Conservation (phyloP, 2,888 invertebrate species). For the Leptopterna dolabrata region DNA sequence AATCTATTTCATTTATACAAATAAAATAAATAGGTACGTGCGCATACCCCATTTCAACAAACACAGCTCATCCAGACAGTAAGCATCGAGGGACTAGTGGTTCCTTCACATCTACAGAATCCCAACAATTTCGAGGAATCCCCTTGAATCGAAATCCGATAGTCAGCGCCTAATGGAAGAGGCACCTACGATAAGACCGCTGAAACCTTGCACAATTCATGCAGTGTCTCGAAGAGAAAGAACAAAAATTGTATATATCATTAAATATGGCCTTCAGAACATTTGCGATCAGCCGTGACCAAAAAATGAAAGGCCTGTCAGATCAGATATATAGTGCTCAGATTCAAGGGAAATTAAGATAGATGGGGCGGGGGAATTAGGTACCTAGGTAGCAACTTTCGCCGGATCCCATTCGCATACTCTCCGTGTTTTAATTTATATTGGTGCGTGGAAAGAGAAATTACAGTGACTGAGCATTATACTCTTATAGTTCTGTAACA, state of each 20-base stretch:
- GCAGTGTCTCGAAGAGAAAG: neutral
- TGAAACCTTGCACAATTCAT: no score
- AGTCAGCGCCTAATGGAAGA: no score
- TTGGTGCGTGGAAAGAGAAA: neutral
- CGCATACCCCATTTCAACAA: no score
- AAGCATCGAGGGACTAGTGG: no score
- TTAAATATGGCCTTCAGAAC: neutral
- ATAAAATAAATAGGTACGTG: no score
- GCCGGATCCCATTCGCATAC: neutral
- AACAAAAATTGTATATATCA: neutral
- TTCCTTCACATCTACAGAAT: no score
- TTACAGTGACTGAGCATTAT: neutral
- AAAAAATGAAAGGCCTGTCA: constrained; percentile 2
- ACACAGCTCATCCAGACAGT: no score
- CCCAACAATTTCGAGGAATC: no score
- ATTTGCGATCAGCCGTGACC: neutral
- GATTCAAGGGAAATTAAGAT: neutral
- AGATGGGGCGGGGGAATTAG: neutral
- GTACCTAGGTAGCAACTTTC: neutral
- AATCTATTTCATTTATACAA: no score
- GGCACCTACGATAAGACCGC: no score
- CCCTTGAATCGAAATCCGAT: no score
- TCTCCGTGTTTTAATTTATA: neutral
- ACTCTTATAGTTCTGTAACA: no score
- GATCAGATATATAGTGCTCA: constrained; percentile 3